Percentiles rank a stretch among this genome's conserved stretches.
Conservation (phyloP, 2,113 vertebrate species). For the Phrynocephalus versicolor region DNA sequence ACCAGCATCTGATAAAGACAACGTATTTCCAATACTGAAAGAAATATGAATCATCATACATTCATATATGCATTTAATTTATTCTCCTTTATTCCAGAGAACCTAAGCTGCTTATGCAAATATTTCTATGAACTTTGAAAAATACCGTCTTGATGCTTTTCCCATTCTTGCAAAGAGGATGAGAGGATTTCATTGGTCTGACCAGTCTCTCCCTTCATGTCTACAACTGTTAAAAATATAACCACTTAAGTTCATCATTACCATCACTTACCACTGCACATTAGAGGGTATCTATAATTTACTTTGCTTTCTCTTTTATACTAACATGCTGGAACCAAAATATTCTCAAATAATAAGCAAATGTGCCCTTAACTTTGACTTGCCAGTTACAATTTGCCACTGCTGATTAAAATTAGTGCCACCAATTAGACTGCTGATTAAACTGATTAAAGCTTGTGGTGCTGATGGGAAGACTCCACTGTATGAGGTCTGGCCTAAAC, state of each 20-base stretch:
- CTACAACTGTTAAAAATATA: background rate
- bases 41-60: background rate
- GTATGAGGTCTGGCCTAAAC: background rate
- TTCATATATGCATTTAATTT: background rate
- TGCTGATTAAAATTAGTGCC: slow-evolving; percentile 3
- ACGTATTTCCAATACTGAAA: background rate
- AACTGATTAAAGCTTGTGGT: background rate
- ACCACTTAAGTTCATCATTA: too few relatives aligned
- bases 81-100: background rate
- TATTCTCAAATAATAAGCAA: background rate
- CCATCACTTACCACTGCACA: too few relatives aligned
- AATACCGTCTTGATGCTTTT: background rate
- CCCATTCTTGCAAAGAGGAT: background rate
- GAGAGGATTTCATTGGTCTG: background rate
- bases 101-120: background rate
- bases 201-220: background rate
- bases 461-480: background rate
- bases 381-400: background rate
- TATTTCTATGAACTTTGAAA: background rate
- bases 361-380: background rate
- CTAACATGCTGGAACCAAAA: background rate
- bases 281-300: background rate
- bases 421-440: background rate
- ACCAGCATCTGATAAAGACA: background rate
- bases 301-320: background rate